Conservation (phyloP, 2,797 vertebrate genomes). For the Poecilia velifera region DNA sequence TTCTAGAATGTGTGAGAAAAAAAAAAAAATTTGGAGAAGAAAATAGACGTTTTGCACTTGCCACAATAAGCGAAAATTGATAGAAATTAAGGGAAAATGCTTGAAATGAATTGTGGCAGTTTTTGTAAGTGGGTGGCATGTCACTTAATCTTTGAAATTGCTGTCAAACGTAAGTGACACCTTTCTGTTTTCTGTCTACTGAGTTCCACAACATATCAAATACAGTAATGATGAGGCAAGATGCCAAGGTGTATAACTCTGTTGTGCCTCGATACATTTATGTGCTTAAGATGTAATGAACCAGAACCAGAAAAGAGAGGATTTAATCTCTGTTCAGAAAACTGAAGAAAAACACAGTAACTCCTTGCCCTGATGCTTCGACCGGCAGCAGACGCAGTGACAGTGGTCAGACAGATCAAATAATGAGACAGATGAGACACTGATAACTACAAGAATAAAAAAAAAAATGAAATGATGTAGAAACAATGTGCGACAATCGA, state of each 20-base stretch:
- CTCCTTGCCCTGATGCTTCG: slow-evolving; percentile 79
- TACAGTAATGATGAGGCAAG: slow-evolving; percentile 47
- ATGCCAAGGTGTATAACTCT: slow-evolving; percentile 28
- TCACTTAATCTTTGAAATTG: slow-evolving; percentile 26
- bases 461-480: slow-evolving; percentile 47
- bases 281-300: slow-evolving; percentile 45
- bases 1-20: slow-evolving; percentile 18
- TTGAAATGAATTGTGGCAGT: slow-evolving; percentile 14
- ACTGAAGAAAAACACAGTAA: slow-evolving; percentile 56
- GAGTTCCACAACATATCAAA: slow-evolving; percentile 58
- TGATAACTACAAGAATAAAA: slow-evolving; percentile 30
- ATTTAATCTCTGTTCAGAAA: slow-evolving; percentile 53
- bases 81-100: slow-evolving; percentile 32
- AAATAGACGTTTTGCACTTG: slow-evolving; percentile 27
- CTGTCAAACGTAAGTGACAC: slow-evolving; percentile 32
- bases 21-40: slow-evolving; percentile 8
- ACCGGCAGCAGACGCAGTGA: slow-evolving; percentile 79
- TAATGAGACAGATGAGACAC: slow-evolving; percentile 25
- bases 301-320: slow-evolving; percentile 34
- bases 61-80: slow-evolving; percentile 23
- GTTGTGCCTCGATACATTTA: slow-evolving; percentile 41
- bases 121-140: slow-evolving; percentile 11
- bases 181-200: slow-evolving; percentile 36
- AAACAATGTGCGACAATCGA: slow-evolving; percentile 37
- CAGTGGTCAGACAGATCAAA: slow-evolving; percentile 45